Evolutionary conservation across 2,113 vertebrate species (phyloP).

Genomic region (Corydoras sp.): DNA sequence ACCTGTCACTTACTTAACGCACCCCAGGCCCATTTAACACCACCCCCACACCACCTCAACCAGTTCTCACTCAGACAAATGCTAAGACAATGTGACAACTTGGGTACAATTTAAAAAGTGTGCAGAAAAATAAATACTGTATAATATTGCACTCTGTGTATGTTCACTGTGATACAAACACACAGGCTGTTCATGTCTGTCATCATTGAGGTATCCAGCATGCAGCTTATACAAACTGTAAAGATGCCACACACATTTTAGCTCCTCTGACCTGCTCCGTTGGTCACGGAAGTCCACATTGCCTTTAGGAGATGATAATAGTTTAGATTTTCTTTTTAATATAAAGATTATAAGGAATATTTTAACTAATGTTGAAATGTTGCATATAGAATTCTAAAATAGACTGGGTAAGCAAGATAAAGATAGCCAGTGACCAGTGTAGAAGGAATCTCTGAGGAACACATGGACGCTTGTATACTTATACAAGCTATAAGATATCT

Average conservation of each 20-base stretch:
- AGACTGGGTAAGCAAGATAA: slow-evolving; percentile 21
- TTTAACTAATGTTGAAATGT: no score
- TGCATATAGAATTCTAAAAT: slow-evolving; percentile 14
- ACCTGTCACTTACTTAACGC: slow-evolving; percentile 66
- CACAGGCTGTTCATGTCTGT: slow-evolving; percentile 35
- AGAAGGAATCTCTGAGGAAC: slow-evolving; percentile 26
- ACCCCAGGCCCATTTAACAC: slow-evolving; percentile 47
- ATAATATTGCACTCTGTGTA: no score
- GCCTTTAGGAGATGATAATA: no score
- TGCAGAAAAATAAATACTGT: no score
- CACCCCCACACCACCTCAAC: neutral
- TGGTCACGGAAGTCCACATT: neutral
- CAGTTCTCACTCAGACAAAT: neutral
- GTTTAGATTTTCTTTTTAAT: no score
- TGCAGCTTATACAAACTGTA: neutral
- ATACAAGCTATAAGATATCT: neutral
- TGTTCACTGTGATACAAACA: neutral
- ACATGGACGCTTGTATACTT: neutral
- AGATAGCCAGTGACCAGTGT: slow-evolving; percentile 25
- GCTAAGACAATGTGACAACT: neutral
- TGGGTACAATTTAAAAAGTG: no score
- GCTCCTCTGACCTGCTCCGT: neutral
- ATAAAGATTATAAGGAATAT: no score
- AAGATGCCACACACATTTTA: slow-evolving; percentile 13
- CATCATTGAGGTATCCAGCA: slow-evolving; percentile 10